Percentiles rank a stretch among this genome's conserved stretches.
Conservation (phyloP, 2,113 vertebrate genomes). For the Heterocephalus glaber region DNA sequence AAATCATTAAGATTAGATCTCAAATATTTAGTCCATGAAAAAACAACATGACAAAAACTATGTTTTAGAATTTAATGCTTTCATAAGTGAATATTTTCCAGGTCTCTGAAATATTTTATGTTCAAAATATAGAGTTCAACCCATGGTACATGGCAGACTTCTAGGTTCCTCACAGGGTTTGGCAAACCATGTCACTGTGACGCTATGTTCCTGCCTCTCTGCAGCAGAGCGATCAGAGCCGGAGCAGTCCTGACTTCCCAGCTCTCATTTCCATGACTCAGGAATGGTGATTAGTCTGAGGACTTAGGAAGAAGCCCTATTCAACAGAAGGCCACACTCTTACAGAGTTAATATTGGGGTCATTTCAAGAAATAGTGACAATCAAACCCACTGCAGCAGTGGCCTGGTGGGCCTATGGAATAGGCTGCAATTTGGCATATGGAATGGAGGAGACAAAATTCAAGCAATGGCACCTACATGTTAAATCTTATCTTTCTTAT, state of each 20-base stretch:
- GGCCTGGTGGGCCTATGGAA: neutral
- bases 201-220: neutral
- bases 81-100: neutral
- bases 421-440: neutral
- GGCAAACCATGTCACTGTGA: no score
- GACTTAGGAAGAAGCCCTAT: neutral
- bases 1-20: no score
- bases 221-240: neutral
- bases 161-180: fast-evolving
- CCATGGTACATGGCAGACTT: neutral
- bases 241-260: neutral
- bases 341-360: neutral
- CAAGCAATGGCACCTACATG: neutral
- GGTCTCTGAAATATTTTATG: neutral
- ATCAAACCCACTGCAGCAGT: neutral
- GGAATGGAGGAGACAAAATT: neutral
- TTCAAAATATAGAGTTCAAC: neutral
- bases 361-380: neutral
- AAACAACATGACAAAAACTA: neutral
- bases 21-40: neutral
- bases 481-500: neutral
- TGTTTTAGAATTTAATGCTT: neutral
- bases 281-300: neutral
- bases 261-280: neutral
- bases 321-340: neutral